These are phyloP conservation scores for Xanthostigma xanthostigma DNA, from an alignment of 2,888 invertebrate species.

Conservation along the genomic window DNA sequence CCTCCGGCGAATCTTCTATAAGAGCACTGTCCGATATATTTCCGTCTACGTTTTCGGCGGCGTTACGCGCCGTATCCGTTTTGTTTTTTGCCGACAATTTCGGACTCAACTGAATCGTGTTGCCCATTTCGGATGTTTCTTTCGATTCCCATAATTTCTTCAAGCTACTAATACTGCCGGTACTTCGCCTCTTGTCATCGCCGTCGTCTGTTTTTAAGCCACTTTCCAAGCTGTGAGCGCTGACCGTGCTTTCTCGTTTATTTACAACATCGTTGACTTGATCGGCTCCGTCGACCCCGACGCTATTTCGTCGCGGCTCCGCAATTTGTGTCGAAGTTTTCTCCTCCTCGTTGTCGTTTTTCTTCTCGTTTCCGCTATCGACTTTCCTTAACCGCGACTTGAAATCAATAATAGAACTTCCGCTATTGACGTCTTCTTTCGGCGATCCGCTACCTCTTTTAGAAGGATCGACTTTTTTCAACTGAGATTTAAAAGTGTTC, in stretches of 20 bases:
- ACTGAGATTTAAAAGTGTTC: slow-evolving; percentile 46
- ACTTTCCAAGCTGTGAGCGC: slow-evolving; percentile 22
- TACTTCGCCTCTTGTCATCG: slow-evolving; percentile 78
- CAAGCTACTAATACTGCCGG: slow-evolving; percentile 82
- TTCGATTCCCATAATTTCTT: slow-evolving; percentile 87
- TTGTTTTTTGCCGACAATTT: slow-evolving; percentile 41
- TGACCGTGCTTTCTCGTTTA: slow-evolving; percentile 29
- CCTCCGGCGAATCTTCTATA: slow-evolving; percentile 27
- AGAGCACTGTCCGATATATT: slow-evolving; percentile 19
- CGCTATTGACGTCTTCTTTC: slow-evolving; percentile 38
- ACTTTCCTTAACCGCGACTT: slow-evolving; percentile 74
- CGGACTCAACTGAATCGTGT: slow-evolving; percentile 43
- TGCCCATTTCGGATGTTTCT: slow-evolving; percentile 31
- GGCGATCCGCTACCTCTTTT: slow-evolving; percentile 37
- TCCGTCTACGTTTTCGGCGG: slow-evolving; percentile 19
- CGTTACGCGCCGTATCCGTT: slow-evolving; percentile 17
- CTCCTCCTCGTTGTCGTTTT: slow-evolving; percentile 22
- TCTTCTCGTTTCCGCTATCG: slow-evolving; percentile 36
- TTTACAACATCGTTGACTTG: slow-evolving; percentile 24
- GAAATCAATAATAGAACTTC: slow-evolving; percentile 60
- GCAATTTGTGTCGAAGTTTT: slow-evolving; percentile 11
- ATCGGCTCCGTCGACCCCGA: slow-evolving; percentile 15
- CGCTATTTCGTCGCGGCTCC: slow-evolving; percentile 9
- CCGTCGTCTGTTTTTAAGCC: slow-evolving; percentile 39
- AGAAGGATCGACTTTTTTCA: slow-evolving; percentile 58